phyloP scores from a whole-genome alignment of 2,888 invertebrate species.

The Pinctada fucata region DNA sequence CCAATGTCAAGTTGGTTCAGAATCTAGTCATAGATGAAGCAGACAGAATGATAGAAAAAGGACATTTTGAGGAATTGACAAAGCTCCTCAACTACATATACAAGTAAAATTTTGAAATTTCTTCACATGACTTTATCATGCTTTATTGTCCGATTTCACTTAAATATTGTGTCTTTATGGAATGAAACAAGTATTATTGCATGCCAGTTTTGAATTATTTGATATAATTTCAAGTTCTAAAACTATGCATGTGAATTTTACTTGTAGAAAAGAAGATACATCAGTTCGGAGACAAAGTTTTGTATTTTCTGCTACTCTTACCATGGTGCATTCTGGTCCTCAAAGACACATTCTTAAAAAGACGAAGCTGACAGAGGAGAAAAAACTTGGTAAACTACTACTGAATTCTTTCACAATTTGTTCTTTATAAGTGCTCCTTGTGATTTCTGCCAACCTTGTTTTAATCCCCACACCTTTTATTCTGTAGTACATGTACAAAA shows the following conservation, averaged over 20 bases:
- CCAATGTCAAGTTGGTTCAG: conserved; percentile 66
- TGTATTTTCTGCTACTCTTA: conserved; percentile 97
- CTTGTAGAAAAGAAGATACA: conserved; percentile 33
- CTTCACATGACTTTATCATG: background rate
- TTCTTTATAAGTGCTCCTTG: no score
- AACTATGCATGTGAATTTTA: background rate
- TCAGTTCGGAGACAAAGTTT: conserved; percentile 87
- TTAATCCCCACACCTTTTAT: no score
- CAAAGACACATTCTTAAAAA: conserved; percentile 78
- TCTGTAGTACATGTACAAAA: no score
- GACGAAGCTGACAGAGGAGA: conserved; percentile 67
- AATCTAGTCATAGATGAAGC: conserved; percentile 98
- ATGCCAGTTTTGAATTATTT: no score
- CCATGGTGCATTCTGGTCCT: conserved; percentile 89
- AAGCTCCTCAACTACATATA: conserved; percentile 89
- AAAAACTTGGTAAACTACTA: conserved; percentile 76
- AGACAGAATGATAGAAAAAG: conserved; percentile 97
- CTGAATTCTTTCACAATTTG: no score
- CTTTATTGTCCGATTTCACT: no score
- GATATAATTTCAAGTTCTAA: no score
- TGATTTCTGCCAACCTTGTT: no score
- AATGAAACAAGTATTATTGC: no score
- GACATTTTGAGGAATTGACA: conserved; percentile 95
- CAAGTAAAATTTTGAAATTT: conserved; percentile 78
- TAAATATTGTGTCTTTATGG: no score